Percentiles rank a stretch among this genome's conserved stretches.
phyloP scores from a whole-genome alignment of 2,797 vertebrate genomes.

The Semaprochilodus insignis region DNA sequence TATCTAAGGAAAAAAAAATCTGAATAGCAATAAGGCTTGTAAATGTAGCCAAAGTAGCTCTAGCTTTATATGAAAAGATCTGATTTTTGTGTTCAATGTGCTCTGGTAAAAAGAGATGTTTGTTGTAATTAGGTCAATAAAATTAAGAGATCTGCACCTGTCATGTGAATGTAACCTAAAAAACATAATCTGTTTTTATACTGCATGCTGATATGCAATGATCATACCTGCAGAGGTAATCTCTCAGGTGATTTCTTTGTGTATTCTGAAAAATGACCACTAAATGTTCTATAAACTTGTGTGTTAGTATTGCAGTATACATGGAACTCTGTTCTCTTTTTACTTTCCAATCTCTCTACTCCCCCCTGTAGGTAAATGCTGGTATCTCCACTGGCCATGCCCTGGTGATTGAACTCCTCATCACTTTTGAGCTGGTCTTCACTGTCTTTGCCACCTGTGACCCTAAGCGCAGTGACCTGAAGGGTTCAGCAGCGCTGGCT shows the following conservation, averaged over 20 bases:
- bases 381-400: conserved; percentile 86
- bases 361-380: conserved; percentile 78
- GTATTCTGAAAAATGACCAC: neutral
- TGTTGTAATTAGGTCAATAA: neutral
- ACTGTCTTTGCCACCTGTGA: conserved; percentile 93
- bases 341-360: conserved; percentile 15
- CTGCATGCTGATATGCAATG: neutral
- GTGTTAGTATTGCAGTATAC: neutral
- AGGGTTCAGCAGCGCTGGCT: conserved; percentile 87
- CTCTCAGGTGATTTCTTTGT: neutral
- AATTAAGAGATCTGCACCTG: no score
- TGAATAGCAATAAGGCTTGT: no score
- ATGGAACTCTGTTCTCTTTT: neutral
- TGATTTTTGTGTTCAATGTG: neutral
- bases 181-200: neutral
- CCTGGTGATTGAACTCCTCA: conserved; percentile 88
- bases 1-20: no score
- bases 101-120: neutral
- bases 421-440: conserved; percentile 92
- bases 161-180: neutral
- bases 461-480: conserved; percentile 85
- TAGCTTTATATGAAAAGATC: no score
- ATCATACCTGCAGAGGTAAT: neutral
- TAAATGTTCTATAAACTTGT: neutral
- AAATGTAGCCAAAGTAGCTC: no score